Evolutionary conservation across 2,888 invertebrate genomes (phyloP), one percentile per base, ranked within the genome.

Genomic region (Lepidocyrtoides sp.): DNA sequence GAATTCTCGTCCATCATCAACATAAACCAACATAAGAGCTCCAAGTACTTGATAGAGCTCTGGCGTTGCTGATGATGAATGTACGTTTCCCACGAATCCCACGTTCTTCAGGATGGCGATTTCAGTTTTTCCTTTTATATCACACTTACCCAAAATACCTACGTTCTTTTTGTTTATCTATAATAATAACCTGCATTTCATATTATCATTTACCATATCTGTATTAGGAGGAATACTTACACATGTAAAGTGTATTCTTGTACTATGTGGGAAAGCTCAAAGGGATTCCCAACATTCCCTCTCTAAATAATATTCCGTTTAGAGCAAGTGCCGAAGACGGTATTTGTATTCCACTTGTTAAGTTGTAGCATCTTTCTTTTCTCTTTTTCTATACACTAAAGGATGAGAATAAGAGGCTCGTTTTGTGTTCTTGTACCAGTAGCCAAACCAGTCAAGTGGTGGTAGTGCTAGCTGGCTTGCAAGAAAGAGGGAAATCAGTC

Each of bases 221-320:
- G 41, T 41, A n/a, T n/a, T n/a, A n/a, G n/a, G n/a, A n/a, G n/a
- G 41, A 41, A 41, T 41, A 41, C 41, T 51, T 48, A 12, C 48
- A 23, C 14, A 26, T 23, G 26, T 26, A 17, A 1, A 5, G 10
- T 14, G 20, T 60, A 23, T 26, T 20, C 57, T 26, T 10, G 26
- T 60, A 20, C 4, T 12, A 26, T 26, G 2, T 75, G 85, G 54
- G 85, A 85, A 75, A 85, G 17, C 32, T 32, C 51, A 72, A 69
- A 32, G 44, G 54, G 23, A 72, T 85, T 85, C 85, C 75, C 84
- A 84, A 32, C 54, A 84, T 85, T 20, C 83, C 26, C 75, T 85
- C 36, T 48, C 60, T n/a, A n/a, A 75, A 72, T 75, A 85, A 57
- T 75, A 48, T 29, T 75, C 60, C 72, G 72, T 32, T 57, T 75